A percentile compares a stretch with the other conserved stretches of the same genome.
phyloP scores from a whole-genome alignment of 2,888 invertebrate species.

The Idaea biselata region DNA sequence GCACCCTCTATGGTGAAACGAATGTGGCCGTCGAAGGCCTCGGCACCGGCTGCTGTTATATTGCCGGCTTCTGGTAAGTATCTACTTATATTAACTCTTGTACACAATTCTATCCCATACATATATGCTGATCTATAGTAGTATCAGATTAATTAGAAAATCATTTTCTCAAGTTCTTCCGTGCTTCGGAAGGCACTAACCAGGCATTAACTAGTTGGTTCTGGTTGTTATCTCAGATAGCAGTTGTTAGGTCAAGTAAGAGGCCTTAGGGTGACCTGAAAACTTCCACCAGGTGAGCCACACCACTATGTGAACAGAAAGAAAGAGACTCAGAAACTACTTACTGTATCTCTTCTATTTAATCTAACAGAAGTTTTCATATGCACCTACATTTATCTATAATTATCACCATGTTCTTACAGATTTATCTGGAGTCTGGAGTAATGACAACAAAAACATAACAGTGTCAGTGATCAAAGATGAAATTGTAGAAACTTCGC shows the following conservation, averaged over 20 bases:
- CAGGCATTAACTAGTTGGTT: too few species aligned
- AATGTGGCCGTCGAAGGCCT: conserved; percentile 72
- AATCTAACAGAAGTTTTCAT: not conserved
- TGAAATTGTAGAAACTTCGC: conserved; percentile 46
- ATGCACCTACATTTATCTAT: not conserved
- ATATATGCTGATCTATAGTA: too few species aligned
- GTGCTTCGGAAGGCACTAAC: too few species aligned
- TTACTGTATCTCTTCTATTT: not conserved
- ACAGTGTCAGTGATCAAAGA: conserved; percentile 56
- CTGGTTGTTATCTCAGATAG: too few species aligned
- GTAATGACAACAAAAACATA: conserved; percentile 58
- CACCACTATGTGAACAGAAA: too few species aligned
- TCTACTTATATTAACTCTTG: not conserved
- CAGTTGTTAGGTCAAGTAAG: too few species aligned
- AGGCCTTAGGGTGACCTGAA: too few species aligned
- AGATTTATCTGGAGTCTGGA: conserved; percentile 63
- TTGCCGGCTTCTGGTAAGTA: conserved; percentile 63
- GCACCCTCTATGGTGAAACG: conserved; percentile 63
- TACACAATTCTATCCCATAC: not conserved
- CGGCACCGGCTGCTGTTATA: conserved; percentile 68
- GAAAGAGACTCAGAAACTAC: too few species aligned
- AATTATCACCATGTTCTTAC: conserved; percentile 28
- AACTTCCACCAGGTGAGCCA: too few species aligned
- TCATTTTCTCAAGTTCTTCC: too few species aligned
- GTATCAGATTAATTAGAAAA: too few species aligned